A percentile compares a stretch with the other conserved stretches of the same genome.
These are phyloP conservation scores for Sebastes cheni DNA, from an alignment of 2,797 vertebrate genomes.

Conservation along the genomic window DNA sequence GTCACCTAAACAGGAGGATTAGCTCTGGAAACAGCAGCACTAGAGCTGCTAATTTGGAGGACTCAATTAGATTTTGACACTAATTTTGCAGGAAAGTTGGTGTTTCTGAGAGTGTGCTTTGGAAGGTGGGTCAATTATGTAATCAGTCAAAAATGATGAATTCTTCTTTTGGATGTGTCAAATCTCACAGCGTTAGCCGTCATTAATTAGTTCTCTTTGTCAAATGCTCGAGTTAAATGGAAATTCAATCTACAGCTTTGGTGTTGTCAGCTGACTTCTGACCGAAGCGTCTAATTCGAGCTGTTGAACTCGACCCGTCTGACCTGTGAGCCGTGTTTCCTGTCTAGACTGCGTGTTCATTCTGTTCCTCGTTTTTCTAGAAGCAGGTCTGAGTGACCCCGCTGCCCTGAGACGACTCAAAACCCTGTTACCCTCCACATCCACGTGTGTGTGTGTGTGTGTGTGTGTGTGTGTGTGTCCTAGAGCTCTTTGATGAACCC, in stretches of 20 bases:
- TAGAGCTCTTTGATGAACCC: background rate
- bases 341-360: constrained; percentile 28
- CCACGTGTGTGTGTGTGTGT: background rate
- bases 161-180: background rate
- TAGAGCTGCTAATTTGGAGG: background rate
- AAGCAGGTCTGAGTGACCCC: constrained; percentile 10
- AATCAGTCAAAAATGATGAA: background rate
- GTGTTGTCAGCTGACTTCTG: constrained; percentile 20
- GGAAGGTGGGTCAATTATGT: background rate
- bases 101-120: background rate
- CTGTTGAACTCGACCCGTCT: constrained; percentile 13
- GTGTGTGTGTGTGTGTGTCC: background rate
- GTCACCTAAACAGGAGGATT: constrained; percentile 31
- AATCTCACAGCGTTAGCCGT: background rate
- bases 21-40: background rate
- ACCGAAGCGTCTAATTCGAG: constrained; percentile 14
- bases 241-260: constrained; percentile 26
- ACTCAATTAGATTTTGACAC: constrained; percentile 12
- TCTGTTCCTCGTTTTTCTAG: constrained; percentile 11
- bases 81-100: background rate
- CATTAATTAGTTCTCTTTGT: background rate
- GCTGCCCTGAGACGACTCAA: background rate
- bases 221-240: constrained; percentile 5
- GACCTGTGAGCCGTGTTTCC: constrained; percentile 9
- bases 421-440: background rate